Evolutionary conservation across 2,113 vertebrate genomes (phyloP).

Genomic region (Oreochromis aureus): DNA sequence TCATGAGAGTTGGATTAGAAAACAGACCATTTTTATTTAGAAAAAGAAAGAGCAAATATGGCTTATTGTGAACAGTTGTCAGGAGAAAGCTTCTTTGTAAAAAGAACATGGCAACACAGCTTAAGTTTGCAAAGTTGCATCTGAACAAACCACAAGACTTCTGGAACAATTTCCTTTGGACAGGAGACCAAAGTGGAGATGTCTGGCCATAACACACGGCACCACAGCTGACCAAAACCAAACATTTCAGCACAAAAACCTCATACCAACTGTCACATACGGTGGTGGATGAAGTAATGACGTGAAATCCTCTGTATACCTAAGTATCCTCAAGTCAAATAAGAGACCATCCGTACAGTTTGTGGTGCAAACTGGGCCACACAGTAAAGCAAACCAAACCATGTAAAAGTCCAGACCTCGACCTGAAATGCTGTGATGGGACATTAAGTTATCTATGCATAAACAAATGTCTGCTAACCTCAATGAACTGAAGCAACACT

Average conservation of each 20-base stretch:
- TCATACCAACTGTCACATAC: neutral
- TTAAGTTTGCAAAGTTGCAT: fast-evolving
- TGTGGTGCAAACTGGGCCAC: neutral
- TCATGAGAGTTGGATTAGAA: neutral
- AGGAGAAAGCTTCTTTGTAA: neutral
- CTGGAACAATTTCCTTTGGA: neutral
- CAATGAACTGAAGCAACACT: neutral
- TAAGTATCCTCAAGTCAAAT: neutral
- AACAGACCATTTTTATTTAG: neutral
- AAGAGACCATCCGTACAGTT: neutral
- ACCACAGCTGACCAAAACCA: neutral
- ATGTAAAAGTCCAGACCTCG: neutral
- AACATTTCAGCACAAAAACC: neutral
- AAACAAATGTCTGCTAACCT: no score
- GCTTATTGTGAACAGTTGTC: neutral
- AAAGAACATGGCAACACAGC: neutral
- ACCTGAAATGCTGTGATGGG: neutral
- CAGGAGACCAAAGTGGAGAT: neutral
- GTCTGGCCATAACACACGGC: fast-evolving
- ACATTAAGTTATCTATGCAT: no score
- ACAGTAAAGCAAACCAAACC: neutral
- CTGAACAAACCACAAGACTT: neutral
- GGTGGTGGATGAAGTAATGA: neutral
- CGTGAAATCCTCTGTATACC: neutral
- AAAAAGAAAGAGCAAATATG: neutral